Evolutionary conservation across 1,140 invertebrate genomes (phyloP).

Genomic region (Pissodes strobi): DNA sequence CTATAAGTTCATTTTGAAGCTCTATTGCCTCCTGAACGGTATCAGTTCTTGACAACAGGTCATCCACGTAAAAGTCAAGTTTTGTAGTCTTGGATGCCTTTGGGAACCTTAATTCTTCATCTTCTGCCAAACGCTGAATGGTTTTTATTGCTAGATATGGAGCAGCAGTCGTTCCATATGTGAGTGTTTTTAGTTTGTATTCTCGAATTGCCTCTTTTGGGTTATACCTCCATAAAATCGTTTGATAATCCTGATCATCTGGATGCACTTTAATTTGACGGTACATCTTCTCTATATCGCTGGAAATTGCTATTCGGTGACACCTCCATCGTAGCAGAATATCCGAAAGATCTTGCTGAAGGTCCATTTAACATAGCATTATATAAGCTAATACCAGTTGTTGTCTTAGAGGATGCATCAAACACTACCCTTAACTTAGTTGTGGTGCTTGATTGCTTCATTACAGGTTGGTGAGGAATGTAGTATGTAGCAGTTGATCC

Average conservation of each 20-base stretch:
- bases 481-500: conserved; percentile 36
- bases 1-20: conserved; percentile 21
- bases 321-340: conserved; percentile 48
- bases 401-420: conserved; percentile 42
- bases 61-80: conserved; percentile 53
- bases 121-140: conserved; percentile 50
- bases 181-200: conserved; percentile 48
- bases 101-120: too few species aligned
- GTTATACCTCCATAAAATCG: conserved; percentile 46
- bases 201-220: conserved; percentile 39
- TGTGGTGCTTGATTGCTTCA: conserved; percentile 43
- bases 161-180: conserved; percentile 26
- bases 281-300: conserved; percentile 56
- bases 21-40: conserved; percentile 41
- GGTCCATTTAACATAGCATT: conserved; percentile 51
- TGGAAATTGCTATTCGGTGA: conserved; percentile 48
- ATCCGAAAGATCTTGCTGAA: conserved; percentile 50
- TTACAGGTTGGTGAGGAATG: too few species aligned
- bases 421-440: too few species aligned
- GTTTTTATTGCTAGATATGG: too few species aligned
- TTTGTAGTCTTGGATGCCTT: conserved; percentile 14
- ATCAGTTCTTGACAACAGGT: conserved; percentile 48
- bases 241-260: conserved; percentile 42
- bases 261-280: conserved; percentile 47
- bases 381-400: conserved; percentile 51